phyloP scores from a whole-genome alignment of 2,113 vertebrate species.

The Mormyrus iriodes region DNA sequence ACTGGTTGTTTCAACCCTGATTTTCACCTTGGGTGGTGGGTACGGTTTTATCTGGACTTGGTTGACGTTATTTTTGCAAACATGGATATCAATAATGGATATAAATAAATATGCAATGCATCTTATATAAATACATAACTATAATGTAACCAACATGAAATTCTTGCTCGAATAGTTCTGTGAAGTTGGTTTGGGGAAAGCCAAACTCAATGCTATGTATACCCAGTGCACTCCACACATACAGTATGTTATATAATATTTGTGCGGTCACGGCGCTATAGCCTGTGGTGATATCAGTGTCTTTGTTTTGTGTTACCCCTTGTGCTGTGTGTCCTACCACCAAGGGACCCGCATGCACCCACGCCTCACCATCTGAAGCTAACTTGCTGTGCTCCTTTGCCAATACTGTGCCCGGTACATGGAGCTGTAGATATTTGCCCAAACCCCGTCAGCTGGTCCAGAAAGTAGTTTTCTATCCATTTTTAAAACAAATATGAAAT shows the following conservation, averaged over 20 bases:
- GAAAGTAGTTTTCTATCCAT: neutral
- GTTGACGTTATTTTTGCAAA: neutral
- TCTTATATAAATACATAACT: neutral
- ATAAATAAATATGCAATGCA: neutral
- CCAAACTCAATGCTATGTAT: neutral
- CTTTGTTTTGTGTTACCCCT: neutral
- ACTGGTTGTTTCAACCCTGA: neutral
- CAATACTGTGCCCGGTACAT: neutral
- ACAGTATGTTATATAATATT: neutral
- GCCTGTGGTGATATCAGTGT: neutral
- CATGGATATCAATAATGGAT: neutral
- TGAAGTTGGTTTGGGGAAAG: neutral
- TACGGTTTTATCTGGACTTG: neutral
- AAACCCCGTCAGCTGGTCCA: neutral
- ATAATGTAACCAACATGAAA: neutral
- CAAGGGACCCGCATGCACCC: too few species aligned
- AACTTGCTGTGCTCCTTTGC: neutral
- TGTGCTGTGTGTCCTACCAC: neutral
- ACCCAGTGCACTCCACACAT: neutral
- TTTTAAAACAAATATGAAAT: neutral
- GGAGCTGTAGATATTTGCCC: neutral
- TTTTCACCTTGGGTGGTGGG: neutral
- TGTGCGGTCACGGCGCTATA: neutral
- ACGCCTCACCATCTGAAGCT: neutral
- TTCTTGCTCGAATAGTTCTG: neutral